Evolutionary conservation across 1,140 invertebrate genomes (phyloP).

Genomic region (Drosophila nigromelanica): DNA sequence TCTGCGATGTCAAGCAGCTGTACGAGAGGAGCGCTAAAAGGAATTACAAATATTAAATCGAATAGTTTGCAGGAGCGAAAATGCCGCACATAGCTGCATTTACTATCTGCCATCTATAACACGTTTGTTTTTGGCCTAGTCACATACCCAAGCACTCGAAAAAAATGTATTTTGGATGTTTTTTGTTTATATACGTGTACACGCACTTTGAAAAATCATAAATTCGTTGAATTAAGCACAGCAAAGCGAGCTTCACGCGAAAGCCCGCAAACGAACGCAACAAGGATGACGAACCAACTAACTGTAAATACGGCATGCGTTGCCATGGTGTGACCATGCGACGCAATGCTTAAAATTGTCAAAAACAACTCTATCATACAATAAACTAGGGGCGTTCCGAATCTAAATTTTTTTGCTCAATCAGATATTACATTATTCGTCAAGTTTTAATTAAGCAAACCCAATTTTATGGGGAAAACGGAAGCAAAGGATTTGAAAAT

Average conservation of each 20-base stretch:
- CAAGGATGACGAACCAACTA: conserved; percentile 38
- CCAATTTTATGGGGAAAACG: too few species aligned
- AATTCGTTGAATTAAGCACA: conserved; percentile 36
- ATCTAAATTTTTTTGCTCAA: not conserved
- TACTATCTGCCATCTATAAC: not conserved
- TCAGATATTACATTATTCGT: too few species aligned
- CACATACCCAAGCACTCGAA: conserved; percentile 31
- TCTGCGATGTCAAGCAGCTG: not conserved
- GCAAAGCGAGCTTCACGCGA: not conserved
- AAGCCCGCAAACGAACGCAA: conserved; percentile 19
- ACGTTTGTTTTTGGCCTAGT: conserved; percentile 5
- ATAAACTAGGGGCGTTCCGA: conserved; percentile 4
- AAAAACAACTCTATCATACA: conserved; percentile 1
- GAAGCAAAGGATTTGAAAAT: too few species aligned
- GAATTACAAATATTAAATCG: conserved; percentile 25
- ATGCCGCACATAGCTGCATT: not conserved
- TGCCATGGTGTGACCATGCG: conserved; percentile 20
- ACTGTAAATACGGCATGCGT: conserved; percentile 33
- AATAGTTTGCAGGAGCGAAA: conserved; percentile 1
- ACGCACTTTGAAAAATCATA: conserved; percentile 29
- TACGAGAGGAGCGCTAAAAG: conserved; percentile 18
- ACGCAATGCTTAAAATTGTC: not conserved
- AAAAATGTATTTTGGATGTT: conserved; percentile 21
- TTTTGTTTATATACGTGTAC: conserved; percentile 30
- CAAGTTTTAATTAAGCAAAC: too few species aligned